These are phyloP conservation scores for Epirrhoe alternata DNA, from an alignment of 2,888 invertebrate genomes.

Conservation along the genomic window DNA sequence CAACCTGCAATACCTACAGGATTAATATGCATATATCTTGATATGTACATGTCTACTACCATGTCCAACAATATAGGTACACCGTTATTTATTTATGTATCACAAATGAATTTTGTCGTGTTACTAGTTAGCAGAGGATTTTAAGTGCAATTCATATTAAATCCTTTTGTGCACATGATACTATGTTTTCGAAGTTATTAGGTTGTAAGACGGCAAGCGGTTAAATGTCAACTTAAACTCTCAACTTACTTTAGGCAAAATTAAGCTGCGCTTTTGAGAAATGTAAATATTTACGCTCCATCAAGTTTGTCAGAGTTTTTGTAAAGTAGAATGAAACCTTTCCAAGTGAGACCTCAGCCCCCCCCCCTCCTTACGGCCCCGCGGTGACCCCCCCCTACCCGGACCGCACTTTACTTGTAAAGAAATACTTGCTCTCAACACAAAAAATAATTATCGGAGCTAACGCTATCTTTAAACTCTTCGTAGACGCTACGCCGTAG, in stretches of 20 bases:
- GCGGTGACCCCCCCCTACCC: background rate
- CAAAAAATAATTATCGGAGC: background rate
- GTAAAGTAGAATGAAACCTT: background rate
- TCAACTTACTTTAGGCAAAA: background rate
- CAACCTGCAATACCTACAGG: background rate
- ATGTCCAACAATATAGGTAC: too few relatives aligned
- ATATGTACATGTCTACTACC: background rate
- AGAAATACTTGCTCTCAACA: background rate
- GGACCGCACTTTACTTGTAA: background rate
- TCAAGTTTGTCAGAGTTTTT: background rate
- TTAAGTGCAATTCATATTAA: too few relatives aligned
- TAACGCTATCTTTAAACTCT: background rate
- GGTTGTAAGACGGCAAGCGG: too few relatives aligned
- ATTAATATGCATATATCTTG: background rate
- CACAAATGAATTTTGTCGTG: too few relatives aligned
- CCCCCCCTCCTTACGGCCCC: background rate
- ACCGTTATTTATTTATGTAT: too few relatives aligned
- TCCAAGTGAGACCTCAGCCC: background rate
- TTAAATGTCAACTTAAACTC: too few relatives aligned
- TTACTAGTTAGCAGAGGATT: too few relatives aligned
- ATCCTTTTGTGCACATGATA: too few relatives aligned
- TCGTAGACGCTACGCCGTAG: background rate
- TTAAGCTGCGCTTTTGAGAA: background rate
- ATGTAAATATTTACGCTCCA: conserved; percentile 1
- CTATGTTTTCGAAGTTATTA: too few relatives aligned